Evolutionary conservation across 2,797 vertebrate species (phyloP), one percentile per base, ranked within the genome.

Genomic region (Neosilurus mollespiculum): DNA sequence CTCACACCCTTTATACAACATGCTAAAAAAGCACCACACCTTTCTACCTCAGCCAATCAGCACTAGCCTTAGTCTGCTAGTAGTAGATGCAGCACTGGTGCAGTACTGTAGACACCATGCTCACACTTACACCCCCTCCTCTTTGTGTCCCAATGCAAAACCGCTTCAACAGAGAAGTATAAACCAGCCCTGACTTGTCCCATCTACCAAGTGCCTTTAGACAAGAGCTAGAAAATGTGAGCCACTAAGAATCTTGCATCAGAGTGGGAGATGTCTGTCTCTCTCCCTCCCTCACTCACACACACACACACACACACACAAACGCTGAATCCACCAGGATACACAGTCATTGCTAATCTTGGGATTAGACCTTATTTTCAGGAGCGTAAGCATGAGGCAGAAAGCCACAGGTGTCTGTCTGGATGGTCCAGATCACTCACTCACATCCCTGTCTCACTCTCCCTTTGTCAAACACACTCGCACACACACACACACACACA

Each of bases 341-440:
- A 80, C 80, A 77, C 67, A 82, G 73, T 80, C 59, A 78, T 67
- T 75, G 72, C 81, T 83, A 79, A 85, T 34, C 61, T 81, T 51
- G 71, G 81, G 83, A 88, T 88, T 83, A 86, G 54, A 51, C 49
- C 78, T 86, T 73, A 76, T 72, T 83, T 77, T 78, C 78, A 56
- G 34, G 61, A 24, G 69, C 22, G 54, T 86, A 84, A 86, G 59
- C 75, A 86, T 77, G 58, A 80, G 67, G 58, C 67, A 53, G 43
- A 51, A 81, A 58, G 34, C 69, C 82, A 82, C 81, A 86, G 53
- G 56, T 78, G 78, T 78, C 78, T 22, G 83, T 78, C 81, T 49
- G 78, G 56, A 75, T 75, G 61, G 26, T 78, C 14, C 10, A 82
- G 69, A 76, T 56, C 14, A 73, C 34, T 69, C 59, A 83, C 34